Conservation (phyloP, 2,797 vertebrate species). For the Argyrosomus regius region DNA sequence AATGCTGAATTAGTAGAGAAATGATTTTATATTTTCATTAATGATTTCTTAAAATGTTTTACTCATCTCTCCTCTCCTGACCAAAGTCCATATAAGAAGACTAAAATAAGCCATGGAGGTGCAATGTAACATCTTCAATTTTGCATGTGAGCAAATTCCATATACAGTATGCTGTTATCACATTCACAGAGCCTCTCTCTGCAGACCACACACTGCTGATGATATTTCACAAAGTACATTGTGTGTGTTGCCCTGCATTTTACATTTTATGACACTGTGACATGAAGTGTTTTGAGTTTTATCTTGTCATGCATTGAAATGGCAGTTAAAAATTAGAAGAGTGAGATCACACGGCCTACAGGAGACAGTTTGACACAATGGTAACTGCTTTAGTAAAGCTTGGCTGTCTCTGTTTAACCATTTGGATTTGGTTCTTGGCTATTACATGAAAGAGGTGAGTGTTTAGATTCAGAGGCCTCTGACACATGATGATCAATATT, state of each 20-base stretch:
- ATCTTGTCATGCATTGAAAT: slow-evolving; percentile 34
- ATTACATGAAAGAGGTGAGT: neutral
- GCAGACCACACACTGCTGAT: slow-evolving; percentile 12
- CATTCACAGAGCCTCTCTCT: slow-evolving; percentile 12
- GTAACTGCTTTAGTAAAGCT: neutral
- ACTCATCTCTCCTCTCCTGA: neutral
- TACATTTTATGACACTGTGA: slow-evolving; percentile 61
- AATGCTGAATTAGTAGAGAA: neutral
- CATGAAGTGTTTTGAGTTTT: slow-evolving; percentile 34
- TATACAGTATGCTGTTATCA: slow-evolving; percentile 35
- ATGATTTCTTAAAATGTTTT: neutral
- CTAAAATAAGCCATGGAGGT: neutral
- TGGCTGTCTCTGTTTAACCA: slow-evolving; percentile 11
- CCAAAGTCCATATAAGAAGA: neutral
- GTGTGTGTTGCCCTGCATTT: slow-evolving; percentile 35
- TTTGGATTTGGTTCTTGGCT: neutral
- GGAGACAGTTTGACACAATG: slow-evolving; percentile 4
- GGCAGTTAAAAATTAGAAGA: slow-evolving; percentile 54
- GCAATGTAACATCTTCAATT: neutral
- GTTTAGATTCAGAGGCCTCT: neutral
- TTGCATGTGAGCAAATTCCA: slow-evolving; percentile 45
- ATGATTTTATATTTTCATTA: neutral
- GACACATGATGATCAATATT: neutral
- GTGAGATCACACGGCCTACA: neutral
- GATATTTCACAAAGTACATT: slow-evolving; percentile 37